Evolutionary conservation across 2,113 vertebrate species (phyloP).

Genomic region (Podarcis muralis): DNA sequence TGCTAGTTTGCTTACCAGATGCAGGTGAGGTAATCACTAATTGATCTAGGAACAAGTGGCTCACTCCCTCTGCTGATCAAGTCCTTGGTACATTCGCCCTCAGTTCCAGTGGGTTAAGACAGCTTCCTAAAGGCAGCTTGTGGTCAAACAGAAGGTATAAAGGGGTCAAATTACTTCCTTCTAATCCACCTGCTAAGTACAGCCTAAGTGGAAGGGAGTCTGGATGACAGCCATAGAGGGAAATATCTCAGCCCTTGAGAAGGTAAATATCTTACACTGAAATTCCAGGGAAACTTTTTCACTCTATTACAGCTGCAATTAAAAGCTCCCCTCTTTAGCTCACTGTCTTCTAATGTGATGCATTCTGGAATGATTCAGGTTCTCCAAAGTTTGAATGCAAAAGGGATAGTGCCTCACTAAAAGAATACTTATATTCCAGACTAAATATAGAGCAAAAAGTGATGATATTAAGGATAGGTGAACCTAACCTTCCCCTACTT

Average conservation of each 20-base stretch:
- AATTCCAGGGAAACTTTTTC: background rate
- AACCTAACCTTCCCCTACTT: background rate
- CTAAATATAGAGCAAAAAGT: background rate
- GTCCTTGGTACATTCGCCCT: background rate
- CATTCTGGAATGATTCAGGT: background rate
- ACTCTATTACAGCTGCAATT: background rate
- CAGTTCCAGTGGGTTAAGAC: background rate
- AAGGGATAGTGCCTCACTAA: background rate
- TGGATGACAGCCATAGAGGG: background rate
- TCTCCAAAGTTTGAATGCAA: background rate
- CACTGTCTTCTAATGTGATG: background rate
- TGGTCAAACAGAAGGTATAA: background rate
- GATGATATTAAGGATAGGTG: background rate
- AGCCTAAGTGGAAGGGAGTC: background rate
- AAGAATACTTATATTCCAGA: background rate
- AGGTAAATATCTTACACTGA: background rate
- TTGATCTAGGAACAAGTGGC: background rate
- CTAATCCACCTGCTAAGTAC: background rate
- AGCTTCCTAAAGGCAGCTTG: background rate
- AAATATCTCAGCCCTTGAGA: background rate
- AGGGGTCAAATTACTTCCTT: background rate
- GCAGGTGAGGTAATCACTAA: background rate
- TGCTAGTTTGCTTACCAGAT: background rate
- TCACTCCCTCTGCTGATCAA: background rate
- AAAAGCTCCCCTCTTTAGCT: background rate